A percentile compares a stretch with the other conserved stretches of the same genome.
Evolutionary conservation across 2,888 invertebrate genomes (phyloP).

Genomic region (Calliphora vomitoria): DNA sequence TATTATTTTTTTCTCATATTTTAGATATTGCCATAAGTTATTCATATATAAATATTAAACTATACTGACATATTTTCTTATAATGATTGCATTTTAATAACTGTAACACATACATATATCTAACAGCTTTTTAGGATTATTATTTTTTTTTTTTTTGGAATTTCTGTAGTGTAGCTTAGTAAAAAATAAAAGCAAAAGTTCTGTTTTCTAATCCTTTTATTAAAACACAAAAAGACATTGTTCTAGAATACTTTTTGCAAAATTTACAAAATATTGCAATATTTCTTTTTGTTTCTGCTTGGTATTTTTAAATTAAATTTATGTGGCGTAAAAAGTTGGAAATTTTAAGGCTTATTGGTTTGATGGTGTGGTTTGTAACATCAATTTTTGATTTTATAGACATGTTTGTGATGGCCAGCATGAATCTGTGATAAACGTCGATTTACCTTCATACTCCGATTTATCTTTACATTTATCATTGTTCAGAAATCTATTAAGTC

Average conservation of each 20-base stretch:
- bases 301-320: conserved; percentile 44
- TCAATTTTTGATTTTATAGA: background rate
- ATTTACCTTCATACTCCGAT: no score
- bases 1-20: background rate
- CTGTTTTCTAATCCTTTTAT: conserved; percentile 30
- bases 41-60: conserved; percentile 34
- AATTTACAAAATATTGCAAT: conserved; percentile 21
- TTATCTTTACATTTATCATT: no score
- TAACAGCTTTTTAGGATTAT: background rate
- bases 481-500: no score
- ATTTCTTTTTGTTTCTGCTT: conserved; percentile 12
- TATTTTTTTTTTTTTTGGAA: background rate
- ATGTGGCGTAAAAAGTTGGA: conserved; percentile 3
- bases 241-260: conserved; percentile 34
- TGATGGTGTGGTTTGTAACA: background rate
- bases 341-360: background rate
- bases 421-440: no score
- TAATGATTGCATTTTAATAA: conserved; percentile 46
- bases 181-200: conserved; percentile 5
- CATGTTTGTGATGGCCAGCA: background rate
- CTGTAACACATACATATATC: background rate
- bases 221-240: conserved; percentile 5
- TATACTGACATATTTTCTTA: conserved; percentile 16
- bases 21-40: conserved; percentile 30
- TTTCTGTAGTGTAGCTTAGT: background rate